Conservation (phyloP, 2,113 vertebrate species). For the Aptenodytes forsteri region DNA sequence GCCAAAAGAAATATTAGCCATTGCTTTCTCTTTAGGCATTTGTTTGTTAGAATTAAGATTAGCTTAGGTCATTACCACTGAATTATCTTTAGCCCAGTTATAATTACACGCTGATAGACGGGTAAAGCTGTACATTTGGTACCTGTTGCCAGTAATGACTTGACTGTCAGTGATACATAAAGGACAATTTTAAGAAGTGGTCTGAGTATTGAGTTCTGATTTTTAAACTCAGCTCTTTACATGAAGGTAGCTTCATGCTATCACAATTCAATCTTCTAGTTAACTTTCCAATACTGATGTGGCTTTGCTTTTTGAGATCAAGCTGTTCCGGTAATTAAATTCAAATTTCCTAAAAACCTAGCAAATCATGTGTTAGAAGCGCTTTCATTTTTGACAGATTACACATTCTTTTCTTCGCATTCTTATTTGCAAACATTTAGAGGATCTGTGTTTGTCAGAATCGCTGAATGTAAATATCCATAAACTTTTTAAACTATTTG, state of each 20-base stretch:
- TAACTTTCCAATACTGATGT: neutral
- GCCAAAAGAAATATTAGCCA: neutral
- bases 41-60: neutral
- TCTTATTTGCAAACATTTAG: neutral
- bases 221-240: neutral
- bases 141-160: neutral
- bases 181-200: neutral
- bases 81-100: neutral
- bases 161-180: neutral
- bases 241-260: neutral
- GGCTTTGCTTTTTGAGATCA: neutral
- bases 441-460: neutral
- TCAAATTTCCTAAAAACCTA: neutral
- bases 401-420: neutral
- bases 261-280: neutral
- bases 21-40: neutral
- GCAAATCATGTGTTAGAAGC: neutral
- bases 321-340: neutral
- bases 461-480: neutral
- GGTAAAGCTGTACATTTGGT: neutral
- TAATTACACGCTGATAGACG: accelerated
- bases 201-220: neutral
- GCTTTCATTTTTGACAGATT: neutral
- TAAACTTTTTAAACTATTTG: neutral
- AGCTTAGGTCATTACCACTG: neutral